Conservation (phyloP, 2,113 vertebrate genomes). For the Harpagus bidentatus region DNA sequence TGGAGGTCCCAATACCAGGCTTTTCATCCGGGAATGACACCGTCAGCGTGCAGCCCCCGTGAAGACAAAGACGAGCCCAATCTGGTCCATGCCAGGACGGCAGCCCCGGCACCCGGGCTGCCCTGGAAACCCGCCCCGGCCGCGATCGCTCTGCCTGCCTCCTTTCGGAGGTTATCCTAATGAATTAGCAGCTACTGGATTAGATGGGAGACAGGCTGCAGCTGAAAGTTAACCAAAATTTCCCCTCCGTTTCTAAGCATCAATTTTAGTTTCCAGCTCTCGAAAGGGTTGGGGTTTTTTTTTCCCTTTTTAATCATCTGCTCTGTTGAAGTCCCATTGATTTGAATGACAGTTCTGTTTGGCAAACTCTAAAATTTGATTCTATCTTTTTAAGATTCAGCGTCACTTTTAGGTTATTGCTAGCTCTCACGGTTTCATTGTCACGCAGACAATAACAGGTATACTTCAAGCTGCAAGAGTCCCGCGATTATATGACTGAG, state of each 20-base stretch:
- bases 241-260: background rate
- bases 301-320: background rate
- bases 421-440: background rate
- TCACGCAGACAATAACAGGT: background rate
- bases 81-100: background rate
- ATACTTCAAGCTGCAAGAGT: background rate
- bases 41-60: background rate
- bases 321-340: background rate
- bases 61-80: constrained; percentile 40
- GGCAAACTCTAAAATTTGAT: background rate
- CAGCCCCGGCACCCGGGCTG: background rate
- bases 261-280: background rate
- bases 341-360: background rate
- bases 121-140: constrained; percentile 2
- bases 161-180: constrained; percentile 14
- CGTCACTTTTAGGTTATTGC: background rate
- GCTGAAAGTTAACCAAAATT: background rate
- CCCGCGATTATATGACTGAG: background rate
- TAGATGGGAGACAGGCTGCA: background rate
- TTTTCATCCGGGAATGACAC: constrained; percentile 40
- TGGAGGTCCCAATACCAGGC: constrained; percentile 27
- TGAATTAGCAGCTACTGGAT: constrained; percentile 56
- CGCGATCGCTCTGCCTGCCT: constrained; percentile 29
- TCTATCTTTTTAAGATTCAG: background rate
- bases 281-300: background rate